Evolutionary conservation across 2,797 vertebrate species (phyloP), one percentile per base, ranked within the genome.

Genomic region (Oreortyx pictus): DNA sequence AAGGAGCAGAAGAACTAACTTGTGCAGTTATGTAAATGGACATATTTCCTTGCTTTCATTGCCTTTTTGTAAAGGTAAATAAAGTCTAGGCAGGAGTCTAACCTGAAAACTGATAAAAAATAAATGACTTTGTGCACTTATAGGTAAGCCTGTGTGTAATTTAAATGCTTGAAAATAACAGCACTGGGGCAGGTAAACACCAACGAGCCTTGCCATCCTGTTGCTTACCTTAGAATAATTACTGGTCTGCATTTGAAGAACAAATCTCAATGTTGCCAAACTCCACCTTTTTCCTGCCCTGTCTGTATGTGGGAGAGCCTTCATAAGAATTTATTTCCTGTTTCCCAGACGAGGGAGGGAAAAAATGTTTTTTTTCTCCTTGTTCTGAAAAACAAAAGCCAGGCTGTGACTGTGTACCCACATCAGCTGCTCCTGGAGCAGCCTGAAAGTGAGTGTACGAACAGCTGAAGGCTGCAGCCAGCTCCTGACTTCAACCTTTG

Each of bases 261-360:
- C 92, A 92, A 91, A 88, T 82, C 71, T n/a, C 70, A 54, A 52
- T 22, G 78, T 78, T 93, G 85, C 92, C 92, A 96, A 92, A 94
- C 92, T 91, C 93, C 93, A 92, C 96, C 96, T 95, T 97, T 95
- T 94, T 93, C 94, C 93, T 95, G 93, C 72, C 81, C 31, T 59
- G 84, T 82, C 82, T 94, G 33, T 80, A 88, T 57, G 76, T 91
- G 89, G 77, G 81, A 91, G 92, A 93, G 90, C 67, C 93, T 92
- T 82, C 93, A 35, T 79, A 95, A 93, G 83, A 95, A 79, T 82
- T 35, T 86, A 33, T 92, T 96, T 97, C 96, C 95, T 95, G 94
- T 96, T 96, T 96, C 95, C 95, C 95, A 97, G 96, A 96, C 94
- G 66, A 90, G 95, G 95, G 92, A 96, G 95, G 92, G 72, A 41